A percentile compares a stretch with the other conserved stretches of the same genome.
These are phyloP conservation scores for Ametastegia equiseti DNA, from an alignment of 2,888 invertebrate species.

Conservation along the genomic window DNA sequence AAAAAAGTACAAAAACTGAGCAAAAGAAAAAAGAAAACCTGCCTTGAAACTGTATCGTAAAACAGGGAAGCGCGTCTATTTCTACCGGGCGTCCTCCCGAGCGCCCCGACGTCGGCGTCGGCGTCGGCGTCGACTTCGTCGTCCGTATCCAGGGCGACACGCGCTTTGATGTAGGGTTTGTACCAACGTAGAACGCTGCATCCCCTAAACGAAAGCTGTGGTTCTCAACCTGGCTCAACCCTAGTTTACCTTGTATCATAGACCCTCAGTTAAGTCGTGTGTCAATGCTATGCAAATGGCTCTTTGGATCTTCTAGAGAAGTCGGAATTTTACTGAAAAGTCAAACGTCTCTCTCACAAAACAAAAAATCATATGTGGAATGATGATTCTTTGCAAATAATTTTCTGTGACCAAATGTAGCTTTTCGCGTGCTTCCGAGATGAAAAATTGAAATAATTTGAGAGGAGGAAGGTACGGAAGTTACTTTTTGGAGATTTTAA, in stretches of 20 bases:
- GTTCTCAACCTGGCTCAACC: conserved; percentile 54
- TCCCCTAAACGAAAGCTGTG: conserved; percentile 59
- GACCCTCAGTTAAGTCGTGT: neutral
- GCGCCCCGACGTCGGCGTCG: neutral
- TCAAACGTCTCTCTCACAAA: no score
- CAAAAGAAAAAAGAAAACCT: neutral
- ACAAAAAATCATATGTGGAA: no score
- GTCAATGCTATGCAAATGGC: no score
- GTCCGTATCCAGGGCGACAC: conserved; percentile 55
- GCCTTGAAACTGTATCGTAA: conserved; percentile 41
- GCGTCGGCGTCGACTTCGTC: conserved; percentile 16
- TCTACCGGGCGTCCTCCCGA: conserved; percentile 19
- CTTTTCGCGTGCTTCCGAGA: no score
- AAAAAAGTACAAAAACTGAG: neutral
- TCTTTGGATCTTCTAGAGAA: no score
- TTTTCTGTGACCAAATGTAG: no score
- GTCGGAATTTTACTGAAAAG: no score
- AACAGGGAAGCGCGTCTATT: conserved; percentile 46
- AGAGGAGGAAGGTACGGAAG: no score
- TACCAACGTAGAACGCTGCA: conserved; percentile 53
- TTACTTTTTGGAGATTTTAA: no score
- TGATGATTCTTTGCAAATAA: no score
- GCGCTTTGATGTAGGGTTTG: conserved; percentile 60
- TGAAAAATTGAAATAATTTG: no score
- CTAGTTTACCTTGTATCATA: neutral